Percentiles rank a stretch among this genome's conserved stretches.
Conservation (phyloP, 2,888 invertebrate genomes). For the Pammene fasciana region DNA sequence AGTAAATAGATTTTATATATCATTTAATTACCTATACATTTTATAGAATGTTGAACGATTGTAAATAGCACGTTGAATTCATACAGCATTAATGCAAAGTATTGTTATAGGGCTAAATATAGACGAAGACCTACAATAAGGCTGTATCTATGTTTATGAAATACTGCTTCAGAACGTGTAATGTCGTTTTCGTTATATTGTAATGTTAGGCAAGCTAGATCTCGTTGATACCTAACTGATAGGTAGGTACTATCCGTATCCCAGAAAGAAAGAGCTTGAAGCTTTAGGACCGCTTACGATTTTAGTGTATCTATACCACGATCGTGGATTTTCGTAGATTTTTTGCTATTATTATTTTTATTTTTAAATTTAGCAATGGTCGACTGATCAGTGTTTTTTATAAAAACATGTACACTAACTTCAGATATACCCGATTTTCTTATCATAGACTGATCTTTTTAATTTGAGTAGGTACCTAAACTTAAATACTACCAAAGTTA, state of each 20-base stretch:
- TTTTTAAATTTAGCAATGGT: background rate
- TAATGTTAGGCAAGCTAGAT: conserved; percentile 75
- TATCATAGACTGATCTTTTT: conserved; percentile 65
- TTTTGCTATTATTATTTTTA: background rate
- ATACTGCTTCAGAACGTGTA: conserved; percentile 42
- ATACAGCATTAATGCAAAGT: conserved; percentile 52
- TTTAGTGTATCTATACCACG: background rate
- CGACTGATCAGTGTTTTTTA: background rate
- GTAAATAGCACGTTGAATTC: conserved; percentile 42
- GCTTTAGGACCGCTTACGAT: conserved; percentile 23
- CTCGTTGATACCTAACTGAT: conserved; percentile 64
- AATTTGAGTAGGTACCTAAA: conserved; percentile 64
- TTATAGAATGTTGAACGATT: conserved; percentile 29
- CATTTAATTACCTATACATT: conserved; percentile 26
- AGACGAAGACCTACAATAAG: conserved; percentile 62
- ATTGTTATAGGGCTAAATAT: conserved; percentile 61
- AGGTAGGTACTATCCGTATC: conserved; percentile 40
- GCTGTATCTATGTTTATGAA: conserved; percentile 63
- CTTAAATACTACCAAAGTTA: conserved; percentile 79
- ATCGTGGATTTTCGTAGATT: background rate
- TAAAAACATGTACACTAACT: conserved; percentile 1
- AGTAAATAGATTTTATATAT: conserved; percentile 28
- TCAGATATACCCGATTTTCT: conserved; percentile 26
- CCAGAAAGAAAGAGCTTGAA: conserved; percentile 19
- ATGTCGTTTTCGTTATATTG: conserved; percentile 59